These are phyloP conservation scores for Colossoma macropomum DNA, from an alignment of 2,113 vertebrate genomes.

Conservation along the genomic window DNA sequence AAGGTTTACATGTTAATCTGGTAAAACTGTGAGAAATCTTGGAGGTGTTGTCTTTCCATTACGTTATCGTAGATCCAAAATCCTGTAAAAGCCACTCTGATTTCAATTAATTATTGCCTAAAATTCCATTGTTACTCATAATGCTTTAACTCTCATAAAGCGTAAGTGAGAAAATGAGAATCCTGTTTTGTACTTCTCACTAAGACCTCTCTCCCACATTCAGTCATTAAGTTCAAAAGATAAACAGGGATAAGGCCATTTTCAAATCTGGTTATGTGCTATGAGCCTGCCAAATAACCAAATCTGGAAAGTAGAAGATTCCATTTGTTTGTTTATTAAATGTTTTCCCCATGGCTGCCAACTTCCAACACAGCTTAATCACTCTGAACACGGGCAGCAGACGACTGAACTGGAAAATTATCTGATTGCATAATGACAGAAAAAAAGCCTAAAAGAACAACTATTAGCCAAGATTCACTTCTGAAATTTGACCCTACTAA, in stretches of 20 bases:
- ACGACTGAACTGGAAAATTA: constrained; percentile 11
- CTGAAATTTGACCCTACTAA: neutral
- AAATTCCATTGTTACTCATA: constrained; percentile 21
- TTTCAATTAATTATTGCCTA: constrained; percentile 43
- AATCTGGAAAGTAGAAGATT: constrained; percentile 36
- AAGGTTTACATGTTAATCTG: neutral
- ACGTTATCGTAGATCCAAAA: constrained; percentile 19
- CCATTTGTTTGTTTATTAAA: constrained; percentile 26
- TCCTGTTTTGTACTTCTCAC: constrained; percentile 1
- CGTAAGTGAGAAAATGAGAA: constrained; percentile 16
- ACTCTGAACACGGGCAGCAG: constrained; percentile 27
- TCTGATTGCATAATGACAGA: constrained; percentile 42
- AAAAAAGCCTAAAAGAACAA: neutral
- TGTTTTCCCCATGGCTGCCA: constrained; percentile 21
- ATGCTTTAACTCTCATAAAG: constrained; percentile 8
- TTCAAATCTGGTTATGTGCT: constrained; percentile 12
- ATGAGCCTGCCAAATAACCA: constrained; percentile 26
- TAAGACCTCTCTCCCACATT: neutral
- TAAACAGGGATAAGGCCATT: constrained; percentile 22
- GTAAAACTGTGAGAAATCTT: neutral
- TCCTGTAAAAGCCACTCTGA: constrained; percentile 25
- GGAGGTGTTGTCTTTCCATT: neutral
- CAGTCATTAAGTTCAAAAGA: constrained; percentile 1
- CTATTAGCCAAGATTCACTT: constrained; percentile 22
- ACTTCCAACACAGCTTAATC: constrained; percentile 38